Evolutionary conservation across 1,140 invertebrate species (phyloP).

Genomic region (Hyphantria cunea): DNA sequence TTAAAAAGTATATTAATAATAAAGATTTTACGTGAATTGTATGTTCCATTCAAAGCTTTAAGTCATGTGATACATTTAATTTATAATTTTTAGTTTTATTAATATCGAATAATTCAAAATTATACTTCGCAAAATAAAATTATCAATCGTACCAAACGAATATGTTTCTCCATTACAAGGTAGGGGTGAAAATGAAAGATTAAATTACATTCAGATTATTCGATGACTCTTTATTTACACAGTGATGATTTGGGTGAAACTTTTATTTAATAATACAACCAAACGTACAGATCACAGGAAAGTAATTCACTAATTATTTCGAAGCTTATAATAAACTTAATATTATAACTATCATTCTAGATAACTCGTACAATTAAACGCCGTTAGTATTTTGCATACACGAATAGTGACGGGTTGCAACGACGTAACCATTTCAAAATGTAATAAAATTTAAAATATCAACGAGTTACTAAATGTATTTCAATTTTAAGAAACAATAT

Average conservation of each 20-base stretch:
- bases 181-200: conserved; percentile 54
- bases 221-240: conserved; percentile 79
- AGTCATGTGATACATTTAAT: too few species aligned
- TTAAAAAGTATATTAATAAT: too few species aligned
- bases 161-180: background rate
- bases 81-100: too few species aligned
- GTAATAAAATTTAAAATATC: conserved; percentile 63
- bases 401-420: conserved; percentile 35
- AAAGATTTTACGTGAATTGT: too few species aligned
- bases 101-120: too few species aligned
- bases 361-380: conserved; percentile 27
- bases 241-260: conserved; percentile 59
- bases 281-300: conserved; percentile 63
- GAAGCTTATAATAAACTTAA: conserved; percentile 52
- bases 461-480: conserved; percentile 52
- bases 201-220: conserved; percentile 74
- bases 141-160: background rate
- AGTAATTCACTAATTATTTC: conserved; percentile 52
- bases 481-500: conserved; percentile 49
- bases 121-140: background rate
- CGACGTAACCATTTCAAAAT: conserved; percentile 35
- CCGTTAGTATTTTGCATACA: conserved; percentile 13
- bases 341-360: conserved; percentile 42
- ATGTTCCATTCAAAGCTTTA: too few species aligned
- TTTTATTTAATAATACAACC: conserved; percentile 50